Conservation (phyloP, 2,113 vertebrate genomes). For the Agapornis roseicollis region DNA sequence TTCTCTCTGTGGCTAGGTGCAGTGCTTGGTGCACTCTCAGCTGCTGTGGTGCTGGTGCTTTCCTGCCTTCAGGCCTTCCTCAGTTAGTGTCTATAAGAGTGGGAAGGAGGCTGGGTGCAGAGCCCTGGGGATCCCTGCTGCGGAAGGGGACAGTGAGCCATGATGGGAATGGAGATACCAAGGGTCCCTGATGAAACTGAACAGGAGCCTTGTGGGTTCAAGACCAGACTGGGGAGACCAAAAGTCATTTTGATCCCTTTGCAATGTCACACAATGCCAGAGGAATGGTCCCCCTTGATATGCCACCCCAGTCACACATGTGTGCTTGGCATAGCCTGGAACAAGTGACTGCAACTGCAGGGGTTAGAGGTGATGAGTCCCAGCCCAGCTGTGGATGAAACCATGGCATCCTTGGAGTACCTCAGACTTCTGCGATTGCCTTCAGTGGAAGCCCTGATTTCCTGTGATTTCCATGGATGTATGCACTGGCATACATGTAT, state of each 20-base stretch:
- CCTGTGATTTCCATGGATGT: background rate
- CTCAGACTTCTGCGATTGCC: background rate
- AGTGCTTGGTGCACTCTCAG: background rate
- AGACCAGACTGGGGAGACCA: background rate
- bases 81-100: background rate
- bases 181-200: background rate
- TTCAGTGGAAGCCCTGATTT: background rate
- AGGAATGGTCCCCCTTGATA: background rate
- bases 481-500: background rate
- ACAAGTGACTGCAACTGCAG: background rate
- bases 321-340: rapidly evolving
- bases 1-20: background rate
- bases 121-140: background rate
- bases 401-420: background rate
- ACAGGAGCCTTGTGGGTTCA: background rate
- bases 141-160: background rate
- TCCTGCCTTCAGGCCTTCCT: background rate
- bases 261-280: background rate
- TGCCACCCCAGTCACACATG: background rate
- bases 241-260: background rate
- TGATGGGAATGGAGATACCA: background rate
- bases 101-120: background rate
- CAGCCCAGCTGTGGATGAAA: background rate
- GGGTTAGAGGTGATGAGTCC: background rate
- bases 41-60: background rate